Conservation (phyloP, 2,888 invertebrate species). For the Hetaerina titia region DNA sequence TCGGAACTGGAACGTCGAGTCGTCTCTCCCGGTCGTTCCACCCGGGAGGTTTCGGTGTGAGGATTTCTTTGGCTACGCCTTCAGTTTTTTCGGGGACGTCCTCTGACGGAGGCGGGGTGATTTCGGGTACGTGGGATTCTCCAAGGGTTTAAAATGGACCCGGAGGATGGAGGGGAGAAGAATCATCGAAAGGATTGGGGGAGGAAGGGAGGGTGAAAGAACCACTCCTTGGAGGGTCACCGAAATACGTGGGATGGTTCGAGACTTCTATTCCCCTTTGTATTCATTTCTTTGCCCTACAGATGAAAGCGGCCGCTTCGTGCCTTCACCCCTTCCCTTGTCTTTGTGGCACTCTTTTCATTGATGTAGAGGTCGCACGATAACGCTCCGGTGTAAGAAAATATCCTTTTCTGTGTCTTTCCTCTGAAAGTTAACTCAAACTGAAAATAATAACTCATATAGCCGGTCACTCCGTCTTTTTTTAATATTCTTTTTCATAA, state of each 20-base stretch:
- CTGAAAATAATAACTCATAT: no score
- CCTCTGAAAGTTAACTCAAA: no score
- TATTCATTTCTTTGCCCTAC: not conserved
- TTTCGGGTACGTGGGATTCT: not conserved
- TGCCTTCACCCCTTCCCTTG: not conserved
- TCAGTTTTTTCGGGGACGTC: not conserved
- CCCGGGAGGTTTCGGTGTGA: not conserved
- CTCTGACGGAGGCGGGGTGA: not conserved
- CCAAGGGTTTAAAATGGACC: not conserved
- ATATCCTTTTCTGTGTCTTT: not conserved
- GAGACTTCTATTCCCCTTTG: not conserved
- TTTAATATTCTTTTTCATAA: no score
- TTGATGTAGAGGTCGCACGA: not conserved
- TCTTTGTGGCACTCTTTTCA: not conserved
- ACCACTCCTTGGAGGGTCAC: not conserved
- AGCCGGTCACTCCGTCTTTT: no score
- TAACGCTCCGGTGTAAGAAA: not conserved
- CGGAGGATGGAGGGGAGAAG: not conserved
- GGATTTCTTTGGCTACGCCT: conserved; percentile 5
- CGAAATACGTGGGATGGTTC: not conserved
- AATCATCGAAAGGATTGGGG: not conserved
- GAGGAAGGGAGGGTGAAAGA: not conserved
- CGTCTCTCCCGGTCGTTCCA: not conserved
- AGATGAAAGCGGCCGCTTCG: not conserved
- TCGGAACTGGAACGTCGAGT: not conserved